Base-by-base conservation (phyloP, 2,888 invertebrate genomes). In the Pogonocherus hispidulus region DNA sequence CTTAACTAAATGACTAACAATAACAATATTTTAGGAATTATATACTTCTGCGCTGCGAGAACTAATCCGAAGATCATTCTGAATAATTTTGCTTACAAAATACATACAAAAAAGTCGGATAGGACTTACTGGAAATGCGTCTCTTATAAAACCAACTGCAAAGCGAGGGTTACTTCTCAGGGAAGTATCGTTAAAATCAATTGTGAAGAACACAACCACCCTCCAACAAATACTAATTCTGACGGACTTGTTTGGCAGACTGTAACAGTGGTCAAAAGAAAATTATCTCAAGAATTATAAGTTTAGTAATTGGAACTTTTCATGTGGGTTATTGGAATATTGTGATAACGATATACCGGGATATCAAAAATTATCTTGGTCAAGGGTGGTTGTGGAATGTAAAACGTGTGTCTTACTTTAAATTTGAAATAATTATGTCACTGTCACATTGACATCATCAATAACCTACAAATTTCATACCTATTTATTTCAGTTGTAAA, bases 41-140 rank as follows among this genome's bases (percentile, higher is more conserved):
- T 41, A n/a, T 78, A 79, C 47, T 76, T 80, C 44, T 69, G 72
- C 37, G 67, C 75, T 3, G 79, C 77, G 5, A 73, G 75, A 46
- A 79, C 76, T 54, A 74, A 80, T 63, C 80, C 80, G 11, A 79
- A 79, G 70, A 69, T 81, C 41, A 76, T 80, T 55, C 63, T 79
- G 14, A 74, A 81, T 64, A 77, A 76, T 60, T 74, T 76, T 63
- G 74, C 76, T 19, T 81, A 74, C 54, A 75, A 76, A 44, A 71
- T 75, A 47, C 76, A 80, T 55, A 73, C 75, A 0, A 76, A 77
- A 60, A 71, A 67, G 8, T 66, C 72, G 1, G 74, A 78, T 27
- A 76, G 76, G 51, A 78, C 78, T 0, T 74, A 77, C 35, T 81
- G 81, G 81, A 78, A 78, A 41, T 81, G 81, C 55, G 75, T 76